Evolutionary conservation across 2,113 vertebrate genomes (phyloP).

Genomic region (Nicator chloris): DNA sequence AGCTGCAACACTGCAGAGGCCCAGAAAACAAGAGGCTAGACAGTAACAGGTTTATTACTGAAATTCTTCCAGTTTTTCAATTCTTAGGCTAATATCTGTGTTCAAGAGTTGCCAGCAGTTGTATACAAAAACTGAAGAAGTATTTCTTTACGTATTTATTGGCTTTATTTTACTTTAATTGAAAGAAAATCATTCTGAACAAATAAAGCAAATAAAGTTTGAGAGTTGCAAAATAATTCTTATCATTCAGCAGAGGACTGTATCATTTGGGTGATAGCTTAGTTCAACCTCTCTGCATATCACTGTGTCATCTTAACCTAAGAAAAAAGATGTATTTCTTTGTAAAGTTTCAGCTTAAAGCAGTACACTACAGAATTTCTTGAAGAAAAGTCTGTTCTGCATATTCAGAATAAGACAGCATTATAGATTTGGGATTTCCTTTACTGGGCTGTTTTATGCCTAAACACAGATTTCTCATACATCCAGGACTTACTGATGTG

Average conservation of each 20-base stretch:
- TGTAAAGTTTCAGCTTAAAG: neutral
- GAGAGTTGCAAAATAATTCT: neutral
- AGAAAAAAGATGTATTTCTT: neutral
- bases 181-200: neutral
- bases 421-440: neutral
- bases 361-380: neutral
- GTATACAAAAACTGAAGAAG: neutral
- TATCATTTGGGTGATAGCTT: neutral
- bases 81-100: neutral
- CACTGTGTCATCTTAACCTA: neutral
- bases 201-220: neutral
- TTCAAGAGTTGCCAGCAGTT: neutral
- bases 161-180: neutral
- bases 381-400: neutral
- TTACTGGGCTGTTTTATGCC: neutral
- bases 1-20: neutral
- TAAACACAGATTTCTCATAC: neutral
- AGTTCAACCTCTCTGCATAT: neutral
- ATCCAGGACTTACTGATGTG: neutral
- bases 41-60: constrained; percentile 17
- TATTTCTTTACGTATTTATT: neutral
- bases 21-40: neutral
- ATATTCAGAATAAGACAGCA: neutral
- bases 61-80: constrained; percentile 45
- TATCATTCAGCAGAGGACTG: neutral